phyloP scores from a whole-genome alignment of 2,113 vertebrate species.

The Thymallus thymallus region DNA sequence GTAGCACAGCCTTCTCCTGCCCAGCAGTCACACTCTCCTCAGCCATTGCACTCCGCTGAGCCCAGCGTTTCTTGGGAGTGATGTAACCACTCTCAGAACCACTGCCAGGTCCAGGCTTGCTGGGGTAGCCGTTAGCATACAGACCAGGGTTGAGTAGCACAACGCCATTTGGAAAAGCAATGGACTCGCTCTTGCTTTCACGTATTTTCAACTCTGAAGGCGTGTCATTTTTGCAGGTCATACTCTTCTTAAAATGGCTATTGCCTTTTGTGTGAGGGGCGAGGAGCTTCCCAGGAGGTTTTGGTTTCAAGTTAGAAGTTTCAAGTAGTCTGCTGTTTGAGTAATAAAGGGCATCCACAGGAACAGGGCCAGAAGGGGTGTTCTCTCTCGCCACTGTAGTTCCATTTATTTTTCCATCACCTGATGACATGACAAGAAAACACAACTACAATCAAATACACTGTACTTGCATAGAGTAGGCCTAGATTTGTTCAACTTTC shows the following conservation, averaged over 20 bases:
- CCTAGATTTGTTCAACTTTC: too few relatives aligned
- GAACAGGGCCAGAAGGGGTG: slow-evolving; percentile 37
- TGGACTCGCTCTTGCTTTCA: slow-evolving; percentile 74
- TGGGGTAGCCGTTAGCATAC: slow-evolving; percentile 81
- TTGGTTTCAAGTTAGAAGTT: slow-evolving; percentile 38
- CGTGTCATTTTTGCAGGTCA: slow-evolving; percentile 85
- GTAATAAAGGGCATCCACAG: slow-evolving; percentile 31
- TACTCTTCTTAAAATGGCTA: slow-evolving; percentile 78
- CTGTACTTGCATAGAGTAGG: too few relatives aligned
- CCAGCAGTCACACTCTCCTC: slow-evolving; percentile 78
- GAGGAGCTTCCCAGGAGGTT: slow-evolving; percentile 34
- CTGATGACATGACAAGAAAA: slow-evolving; percentile 29
- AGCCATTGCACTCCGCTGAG: slow-evolving; percentile 79
- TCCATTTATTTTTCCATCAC: slow-evolving; percentile 59
- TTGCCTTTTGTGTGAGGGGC: slow-evolving; percentile 68
- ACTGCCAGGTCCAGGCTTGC: slow-evolving; percentile 78
- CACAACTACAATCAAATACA: background rate
- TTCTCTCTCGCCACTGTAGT: slow-evolving; percentile 48
- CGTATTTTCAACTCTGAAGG: slow-evolving; percentile 71
- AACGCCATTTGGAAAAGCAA: slow-evolving; percentile 79
- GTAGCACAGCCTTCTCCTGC: slow-evolving; percentile 79
- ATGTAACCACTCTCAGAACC: slow-evolving; percentile 86
- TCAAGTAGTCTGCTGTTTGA: slow-evolving; percentile 33
- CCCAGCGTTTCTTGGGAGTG: slow-evolving; percentile 83
- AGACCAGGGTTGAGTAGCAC: slow-evolving; percentile 66